phyloP scores from a whole-genome alignment of 2,113 vertebrate genomes.

The Festucalex cinctus region DNA sequence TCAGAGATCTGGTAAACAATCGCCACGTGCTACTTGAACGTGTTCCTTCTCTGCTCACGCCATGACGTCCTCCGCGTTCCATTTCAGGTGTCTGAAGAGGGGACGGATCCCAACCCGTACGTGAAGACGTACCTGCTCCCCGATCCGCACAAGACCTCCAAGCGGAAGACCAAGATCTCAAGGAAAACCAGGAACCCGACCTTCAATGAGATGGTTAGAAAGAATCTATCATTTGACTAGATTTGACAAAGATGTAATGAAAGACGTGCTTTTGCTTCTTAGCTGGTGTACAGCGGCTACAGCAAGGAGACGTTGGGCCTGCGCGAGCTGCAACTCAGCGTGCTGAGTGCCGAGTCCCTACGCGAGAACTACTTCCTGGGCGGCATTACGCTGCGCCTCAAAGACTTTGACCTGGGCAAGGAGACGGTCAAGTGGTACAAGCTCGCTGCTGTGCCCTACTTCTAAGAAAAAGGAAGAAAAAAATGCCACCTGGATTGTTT shows the following conservation, averaged over 20 bases:
- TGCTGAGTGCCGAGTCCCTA: constrained; percentile 93
- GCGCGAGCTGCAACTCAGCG: constrained; percentile 90
- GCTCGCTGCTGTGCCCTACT: constrained; percentile 83
- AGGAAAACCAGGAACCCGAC: constrained; percentile 96
- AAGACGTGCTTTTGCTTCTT: constrained; percentile 18
- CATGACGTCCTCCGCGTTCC: neutral
- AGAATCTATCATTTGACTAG: neutral
- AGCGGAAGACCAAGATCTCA: constrained; percentile 95
- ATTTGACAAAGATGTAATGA: neutral
- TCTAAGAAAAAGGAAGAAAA: constrained; percentile 58
- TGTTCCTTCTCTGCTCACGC: neutral
- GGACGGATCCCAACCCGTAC: constrained; percentile 93
- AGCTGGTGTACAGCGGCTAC: constrained; percentile 94
- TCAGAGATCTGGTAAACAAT: constrained; percentile 81
- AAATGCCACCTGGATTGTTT: constrained; percentile 35
- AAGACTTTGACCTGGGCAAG: constrained; percentile 94
- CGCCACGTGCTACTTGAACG: neutral
- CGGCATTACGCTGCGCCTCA: constrained; percentile 87
- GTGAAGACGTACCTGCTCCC: constrained; percentile 98
- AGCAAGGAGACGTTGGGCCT: constrained; percentile 89
- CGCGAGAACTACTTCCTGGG: constrained; percentile 96
- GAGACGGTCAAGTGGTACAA: constrained; percentile 97
- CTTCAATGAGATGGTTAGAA: constrained; percentile 96
- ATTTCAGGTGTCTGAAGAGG: constrained; percentile 89
- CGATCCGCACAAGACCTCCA: constrained; percentile 91